These are phyloP conservation scores for Bungarus multicinctus DNA, from an alignment of 2,113 vertebrate species.

Conservation along the genomic window DNA sequence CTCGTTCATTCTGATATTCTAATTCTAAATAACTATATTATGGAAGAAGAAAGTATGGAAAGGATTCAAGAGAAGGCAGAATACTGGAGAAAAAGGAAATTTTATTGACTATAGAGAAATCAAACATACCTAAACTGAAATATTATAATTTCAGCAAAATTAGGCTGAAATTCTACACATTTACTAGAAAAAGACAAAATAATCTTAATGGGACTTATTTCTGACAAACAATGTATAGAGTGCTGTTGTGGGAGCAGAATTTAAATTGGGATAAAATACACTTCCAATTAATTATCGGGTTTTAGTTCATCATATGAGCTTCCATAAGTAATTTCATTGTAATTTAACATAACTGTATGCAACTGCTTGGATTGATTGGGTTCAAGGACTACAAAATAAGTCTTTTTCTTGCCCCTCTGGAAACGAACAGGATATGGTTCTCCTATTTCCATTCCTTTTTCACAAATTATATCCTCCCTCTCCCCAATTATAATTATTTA, in stretches of 20 bases:
- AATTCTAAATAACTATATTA: background rate
- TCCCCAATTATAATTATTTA: constrained; percentile 7
- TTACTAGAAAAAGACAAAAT: background rate
- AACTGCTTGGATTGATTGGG: background rate
- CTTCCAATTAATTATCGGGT: background rate
- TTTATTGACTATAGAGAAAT: background rate
- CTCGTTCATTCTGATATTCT: background rate
- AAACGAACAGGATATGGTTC: background rate
- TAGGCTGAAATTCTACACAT: background rate
- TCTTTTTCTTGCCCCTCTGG: background rate
- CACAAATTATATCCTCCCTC: background rate
- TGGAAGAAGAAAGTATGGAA: background rate
- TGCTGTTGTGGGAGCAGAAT: background rate
- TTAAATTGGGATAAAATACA: background rate
- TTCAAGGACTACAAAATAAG: background rate
- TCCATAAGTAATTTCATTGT: background rate
- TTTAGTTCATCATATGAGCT: background rate
- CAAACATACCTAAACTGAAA: background rate
- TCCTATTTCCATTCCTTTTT: background rate
- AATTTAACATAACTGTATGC: background rate
- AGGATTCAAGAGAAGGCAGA: background rate
- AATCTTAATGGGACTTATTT: background rate
- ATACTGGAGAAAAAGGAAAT: background rate
- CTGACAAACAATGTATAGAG: background rate
- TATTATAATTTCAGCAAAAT: background rate